Conservation (phyloP, 2,113 vertebrate genomes). For the Octodon degus region DNA sequence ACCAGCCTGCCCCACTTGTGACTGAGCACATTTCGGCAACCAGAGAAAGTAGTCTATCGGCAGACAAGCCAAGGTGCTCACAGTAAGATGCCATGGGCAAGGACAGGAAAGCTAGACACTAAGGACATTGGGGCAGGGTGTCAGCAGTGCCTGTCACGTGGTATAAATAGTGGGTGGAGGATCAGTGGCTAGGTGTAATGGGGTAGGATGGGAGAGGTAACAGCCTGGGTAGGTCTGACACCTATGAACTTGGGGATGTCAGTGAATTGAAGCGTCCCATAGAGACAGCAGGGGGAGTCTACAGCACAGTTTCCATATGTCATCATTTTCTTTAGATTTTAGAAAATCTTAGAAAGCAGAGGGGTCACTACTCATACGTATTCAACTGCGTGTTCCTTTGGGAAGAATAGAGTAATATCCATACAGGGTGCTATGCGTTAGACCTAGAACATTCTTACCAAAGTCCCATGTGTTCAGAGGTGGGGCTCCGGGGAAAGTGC, state of each 20-base stretch:
- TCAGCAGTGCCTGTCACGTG: not conserved
- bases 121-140: not conserved
- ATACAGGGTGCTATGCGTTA: not conserved
- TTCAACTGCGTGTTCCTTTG: not conserved
- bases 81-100: not conserved
- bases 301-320: not conserved
- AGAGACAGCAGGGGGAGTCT: not conserved
- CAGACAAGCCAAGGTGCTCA: not conserved
- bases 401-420: not conserved
- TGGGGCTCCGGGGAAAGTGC: not conserved
- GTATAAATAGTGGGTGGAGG: not conserved
- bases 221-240: not conserved
- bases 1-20: not conserved
- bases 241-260: not conserved
- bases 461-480: not conserved
- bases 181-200: not conserved
- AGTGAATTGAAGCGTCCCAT: not conserved
- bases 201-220: not conserved
- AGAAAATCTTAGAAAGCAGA: slow-evolving; percentile 1
- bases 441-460: not conserved
- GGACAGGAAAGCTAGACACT: not conserved
- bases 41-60: not conserved
- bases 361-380: not conserved
- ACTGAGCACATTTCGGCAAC: not conserved
- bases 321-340: not conserved